phyloP scores from a whole-genome alignment of 2,888 invertebrate genomes.

The Ectemnius lituratus region DNA sequence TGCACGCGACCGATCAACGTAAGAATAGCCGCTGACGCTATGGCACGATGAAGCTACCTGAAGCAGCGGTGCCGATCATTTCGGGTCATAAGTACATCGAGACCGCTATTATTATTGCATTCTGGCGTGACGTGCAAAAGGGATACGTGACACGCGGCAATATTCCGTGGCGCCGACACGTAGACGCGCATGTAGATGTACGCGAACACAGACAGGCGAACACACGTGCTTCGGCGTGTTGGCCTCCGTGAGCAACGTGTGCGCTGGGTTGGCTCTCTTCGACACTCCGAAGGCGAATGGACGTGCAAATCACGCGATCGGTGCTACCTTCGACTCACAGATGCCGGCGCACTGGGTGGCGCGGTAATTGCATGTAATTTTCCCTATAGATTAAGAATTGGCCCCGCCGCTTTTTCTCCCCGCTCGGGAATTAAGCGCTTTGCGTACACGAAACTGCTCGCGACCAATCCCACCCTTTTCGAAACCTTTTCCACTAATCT shows the following conservation, averaged over 20 bases:
- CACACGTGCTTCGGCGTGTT: not conserved
- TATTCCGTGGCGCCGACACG: slow-evolving; percentile 52
- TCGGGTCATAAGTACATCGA: slow-evolving; percentile 46
- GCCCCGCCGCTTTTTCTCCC: slow-evolving; percentile 29
- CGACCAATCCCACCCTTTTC: slow-evolving; percentile 16
- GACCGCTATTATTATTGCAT: slow-evolving; percentile 57
- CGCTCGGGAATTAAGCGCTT: slow-evolving; percentile 51
- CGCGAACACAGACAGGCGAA: not conserved
- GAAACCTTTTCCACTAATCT: slow-evolving; percentile 17
- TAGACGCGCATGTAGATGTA: slow-evolving; percentile 28
- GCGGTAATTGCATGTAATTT: slow-evolving; percentile 65
- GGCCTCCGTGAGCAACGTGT: slow-evolving; percentile 12
- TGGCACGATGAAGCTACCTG: slow-evolving; percentile 7
- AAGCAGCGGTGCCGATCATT: slow-evolving; percentile 33
- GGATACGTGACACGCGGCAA: slow-evolving; percentile 60
- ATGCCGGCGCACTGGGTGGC: slow-evolving; percentile 64
- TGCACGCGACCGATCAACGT: slow-evolving; percentile 18
- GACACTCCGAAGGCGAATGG: slow-evolving; percentile 53
- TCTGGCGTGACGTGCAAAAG: slow-evolving; percentile 56
- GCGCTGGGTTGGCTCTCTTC: slow-evolving; percentile 27
- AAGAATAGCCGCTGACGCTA: slow-evolving; percentile 37
- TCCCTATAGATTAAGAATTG: slow-evolving; percentile 65
- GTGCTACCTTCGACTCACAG: slow-evolving; percentile 60
- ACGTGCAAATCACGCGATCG: slow-evolving; percentile 62
- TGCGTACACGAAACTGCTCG: slow-evolving; percentile 39